Evolutionary conservation across 1,140 invertebrate genomes (phyloP).

Genomic region (Steinernema feltiae): DNA sequence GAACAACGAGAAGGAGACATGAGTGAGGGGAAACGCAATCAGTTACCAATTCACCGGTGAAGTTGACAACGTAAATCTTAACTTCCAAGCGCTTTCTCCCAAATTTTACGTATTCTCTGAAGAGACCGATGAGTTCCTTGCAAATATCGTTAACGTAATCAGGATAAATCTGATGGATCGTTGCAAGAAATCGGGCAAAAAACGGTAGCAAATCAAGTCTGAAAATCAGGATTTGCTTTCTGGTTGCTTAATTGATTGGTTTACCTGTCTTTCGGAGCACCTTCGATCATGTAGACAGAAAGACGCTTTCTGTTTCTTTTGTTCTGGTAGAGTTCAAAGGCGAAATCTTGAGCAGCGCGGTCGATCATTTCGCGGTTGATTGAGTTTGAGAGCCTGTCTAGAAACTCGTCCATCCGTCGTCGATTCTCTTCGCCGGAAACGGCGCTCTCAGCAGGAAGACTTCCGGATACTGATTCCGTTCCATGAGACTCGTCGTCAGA

Average conservation of each 20-base stretch:
- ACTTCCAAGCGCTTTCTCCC: slow-evolving; percentile 16
- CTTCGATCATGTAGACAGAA: background rate
- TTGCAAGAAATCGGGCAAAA: slow-evolving; percentile 33
- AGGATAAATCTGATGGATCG: slow-evolving; percentile 30
- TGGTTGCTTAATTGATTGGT: background rate
- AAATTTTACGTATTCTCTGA: background rate
- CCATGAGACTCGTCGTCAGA: background rate
- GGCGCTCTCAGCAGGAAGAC: background rate
- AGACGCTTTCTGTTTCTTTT: slow-evolving; percentile 16
- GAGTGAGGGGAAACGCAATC: background rate
- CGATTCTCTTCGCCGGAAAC: background rate
- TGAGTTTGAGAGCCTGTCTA: slow-evolving; percentile 22
- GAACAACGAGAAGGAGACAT: background rate
- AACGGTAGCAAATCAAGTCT: slow-evolving; percentile 35
- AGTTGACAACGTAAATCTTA: background rate
- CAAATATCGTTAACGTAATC: slow-evolving; percentile 27
- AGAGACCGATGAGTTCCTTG: slow-evolving; percentile 18
- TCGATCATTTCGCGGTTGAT: slow-evolving; percentile 34
- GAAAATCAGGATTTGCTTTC: slow-evolving; percentile 14
- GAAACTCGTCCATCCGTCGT: background rate
- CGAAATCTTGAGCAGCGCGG: slow-evolving; percentile 29
- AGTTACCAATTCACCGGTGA: slow-evolving; percentile 31
- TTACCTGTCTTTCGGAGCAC: background rate
- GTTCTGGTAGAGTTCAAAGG: slow-evolving; percentile 30
- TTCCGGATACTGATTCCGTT: background rate